Evolutionary conservation across 2,113 vertebrate species (phyloP).

Genomic region (Rhabdornis inornatus): DNA sequence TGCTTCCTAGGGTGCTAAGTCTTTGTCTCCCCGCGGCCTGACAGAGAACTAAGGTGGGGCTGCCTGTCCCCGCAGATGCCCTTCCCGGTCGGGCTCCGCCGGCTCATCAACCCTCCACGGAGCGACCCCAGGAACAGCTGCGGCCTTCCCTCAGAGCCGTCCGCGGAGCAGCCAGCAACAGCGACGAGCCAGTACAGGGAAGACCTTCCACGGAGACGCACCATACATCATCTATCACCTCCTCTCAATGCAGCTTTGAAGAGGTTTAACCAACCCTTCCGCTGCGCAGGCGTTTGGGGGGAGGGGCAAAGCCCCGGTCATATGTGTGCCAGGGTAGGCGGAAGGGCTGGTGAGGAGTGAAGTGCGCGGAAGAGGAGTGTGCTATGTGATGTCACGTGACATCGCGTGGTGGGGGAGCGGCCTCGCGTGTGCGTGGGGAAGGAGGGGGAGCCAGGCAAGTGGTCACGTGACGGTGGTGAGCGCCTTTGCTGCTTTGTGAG

Average conservation of each 20-base stretch:
- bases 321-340: too few relatives aligned
- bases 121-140: background rate
- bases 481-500: background rate
- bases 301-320: background rate
- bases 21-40: background rate
- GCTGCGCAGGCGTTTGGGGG: background rate
- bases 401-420: background rate
- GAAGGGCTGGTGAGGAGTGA: background rate
- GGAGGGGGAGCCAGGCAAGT: background rate
- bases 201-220: background rate
- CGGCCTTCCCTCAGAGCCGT: background rate
- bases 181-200: background rate
- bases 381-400: background rate
- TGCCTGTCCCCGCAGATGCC: background rate
- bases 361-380: background rate
- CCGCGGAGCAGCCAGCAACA: background rate
- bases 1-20: background rate
- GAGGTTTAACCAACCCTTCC: background rate
- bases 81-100: background rate
- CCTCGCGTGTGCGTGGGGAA: background rate
- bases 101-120: background rate
- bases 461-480: background rate
- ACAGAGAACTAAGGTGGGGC: background rate
- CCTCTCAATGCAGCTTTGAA: background rate
- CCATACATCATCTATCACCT: background rate